Evolutionary conservation across 2,113 vertebrate genomes (phyloP).

Genomic region (Sinocyclocheilus grahami): DNA sequence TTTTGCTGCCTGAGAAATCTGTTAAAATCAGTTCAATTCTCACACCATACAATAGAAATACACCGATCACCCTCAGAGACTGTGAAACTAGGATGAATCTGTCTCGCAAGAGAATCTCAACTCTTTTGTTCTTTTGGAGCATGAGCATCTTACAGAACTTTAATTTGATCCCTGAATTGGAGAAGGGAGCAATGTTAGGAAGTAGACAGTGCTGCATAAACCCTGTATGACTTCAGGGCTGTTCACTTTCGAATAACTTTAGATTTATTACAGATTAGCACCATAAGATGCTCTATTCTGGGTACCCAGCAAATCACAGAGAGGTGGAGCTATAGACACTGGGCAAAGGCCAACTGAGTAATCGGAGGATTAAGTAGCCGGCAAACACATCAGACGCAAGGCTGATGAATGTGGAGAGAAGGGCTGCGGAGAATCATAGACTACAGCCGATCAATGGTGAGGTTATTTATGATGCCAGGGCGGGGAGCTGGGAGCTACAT

Average conservation of each 20-base stretch:
- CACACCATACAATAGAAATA: no score
- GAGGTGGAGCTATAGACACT: slow-evolving; percentile 6
- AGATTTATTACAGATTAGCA: background rate
- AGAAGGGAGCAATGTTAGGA: background rate
- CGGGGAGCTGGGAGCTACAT: slow-evolving; percentile 60
- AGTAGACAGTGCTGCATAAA: background rate
- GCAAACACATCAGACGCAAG: slow-evolving; percentile 40
- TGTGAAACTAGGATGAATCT: background rate
- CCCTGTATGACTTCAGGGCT: background rate
- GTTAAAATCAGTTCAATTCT: background rate
- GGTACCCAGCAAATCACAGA: background rate
- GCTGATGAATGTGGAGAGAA: slow-evolving; percentile 68
- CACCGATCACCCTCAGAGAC: background rate
- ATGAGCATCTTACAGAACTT: background rate
- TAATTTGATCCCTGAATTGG: background rate
- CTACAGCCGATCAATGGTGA: slow-evolving; percentile 71
- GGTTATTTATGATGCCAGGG: slow-evolving; percentile 71
- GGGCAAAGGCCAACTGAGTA: slow-evolving; percentile 33
- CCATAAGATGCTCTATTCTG: background rate
- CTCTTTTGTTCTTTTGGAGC: background rate
- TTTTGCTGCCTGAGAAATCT: background rate
- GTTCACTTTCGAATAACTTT: background rate
- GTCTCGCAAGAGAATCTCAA: background rate
- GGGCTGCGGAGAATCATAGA: slow-evolving; percentile 63
- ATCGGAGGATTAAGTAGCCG: slow-evolving; percentile 38